Conservation (phyloP, 1,140 invertebrate species). For the Diprion similis region DNA sequence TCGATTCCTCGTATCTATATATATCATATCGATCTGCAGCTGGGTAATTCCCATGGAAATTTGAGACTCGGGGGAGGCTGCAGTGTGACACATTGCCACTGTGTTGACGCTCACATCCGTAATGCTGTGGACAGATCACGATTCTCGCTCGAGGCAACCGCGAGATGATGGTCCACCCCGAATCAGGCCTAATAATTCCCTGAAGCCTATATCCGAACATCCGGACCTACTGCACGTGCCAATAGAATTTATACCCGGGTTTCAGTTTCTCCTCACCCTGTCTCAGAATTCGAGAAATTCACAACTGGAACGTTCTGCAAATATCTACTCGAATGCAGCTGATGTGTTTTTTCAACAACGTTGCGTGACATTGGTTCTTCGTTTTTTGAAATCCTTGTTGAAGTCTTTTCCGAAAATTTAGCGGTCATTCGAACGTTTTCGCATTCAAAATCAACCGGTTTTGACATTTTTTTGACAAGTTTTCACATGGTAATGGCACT, state of each 20-base stretch:
- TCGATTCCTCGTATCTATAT: not conserved
- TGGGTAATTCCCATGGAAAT: not conserved
- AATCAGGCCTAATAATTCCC: not conserved
- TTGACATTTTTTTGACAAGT: too few relatives aligned
- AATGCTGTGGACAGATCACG: slow-evolving; percentile 2
- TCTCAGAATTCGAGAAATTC: too few relatives aligned
- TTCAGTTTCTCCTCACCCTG: not conserved
- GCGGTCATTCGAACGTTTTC: too few relatives aligned
- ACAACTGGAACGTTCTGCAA: too few relatives aligned
- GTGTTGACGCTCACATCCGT: slow-evolving; percentile 4
- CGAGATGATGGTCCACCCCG: not conserved
- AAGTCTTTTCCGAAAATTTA: too few relatives aligned
- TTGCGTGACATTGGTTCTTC: too few relatives aligned
- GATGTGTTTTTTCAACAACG: too few relatives aligned
- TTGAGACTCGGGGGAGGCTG: not conserved
- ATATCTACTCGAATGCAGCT: too few relatives aligned
- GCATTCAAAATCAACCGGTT: too few relatives aligned
- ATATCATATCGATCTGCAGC: not conserved
- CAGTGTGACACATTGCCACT: not conserved
- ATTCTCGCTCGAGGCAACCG: not conserved
- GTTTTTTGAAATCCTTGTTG: too few relatives aligned
- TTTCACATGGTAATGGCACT: too few relatives aligned
- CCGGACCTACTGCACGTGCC: not conserved
- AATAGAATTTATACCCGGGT: not conserved
- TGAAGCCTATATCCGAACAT: not conserved